Conservation (phyloP, 2,113 vertebrate species). For the Labrus mixtus region DNA sequence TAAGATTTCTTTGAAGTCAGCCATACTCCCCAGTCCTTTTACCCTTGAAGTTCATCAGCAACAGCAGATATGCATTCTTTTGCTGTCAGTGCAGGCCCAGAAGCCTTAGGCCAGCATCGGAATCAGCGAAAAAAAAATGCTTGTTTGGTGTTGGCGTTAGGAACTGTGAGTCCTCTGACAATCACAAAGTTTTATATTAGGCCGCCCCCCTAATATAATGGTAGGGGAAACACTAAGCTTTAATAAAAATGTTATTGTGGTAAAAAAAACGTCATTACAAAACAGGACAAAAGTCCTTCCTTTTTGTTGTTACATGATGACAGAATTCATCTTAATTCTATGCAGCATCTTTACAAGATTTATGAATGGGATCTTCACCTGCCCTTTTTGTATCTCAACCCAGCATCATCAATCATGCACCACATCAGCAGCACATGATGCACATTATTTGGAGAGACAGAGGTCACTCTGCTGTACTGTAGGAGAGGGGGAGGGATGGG, state of each 20-base stretch:
- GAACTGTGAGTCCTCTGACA: slow-evolving; percentile 46
- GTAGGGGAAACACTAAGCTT: too few species aligned
- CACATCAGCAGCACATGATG: slow-evolving; percentile 1
- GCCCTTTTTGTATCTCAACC: slow-evolving; percentile 12
- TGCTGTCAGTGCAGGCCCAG: slow-evolving; percentile 55
- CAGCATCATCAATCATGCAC: slow-evolving; percentile 16
- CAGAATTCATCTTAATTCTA: background rate
- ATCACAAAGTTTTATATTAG: slow-evolving; percentile 3
- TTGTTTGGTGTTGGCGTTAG: slow-evolving; percentile 47
- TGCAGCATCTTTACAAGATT: background rate
- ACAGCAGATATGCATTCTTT: slow-evolving; percentile 61
- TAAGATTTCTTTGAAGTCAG: slow-evolving; percentile 36
- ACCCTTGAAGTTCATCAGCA: slow-evolving; percentile 44
- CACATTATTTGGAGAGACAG: slow-evolving; percentile 19
- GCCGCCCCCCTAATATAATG: too few species aligned
- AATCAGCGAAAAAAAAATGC: slow-evolving; percentile 77
- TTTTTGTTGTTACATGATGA: background rate
- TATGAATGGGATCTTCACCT: slow-evolving; percentile 10
- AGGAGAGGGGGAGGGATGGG: background rate
- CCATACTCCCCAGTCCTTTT: background rate
- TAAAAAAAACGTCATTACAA: background rate
- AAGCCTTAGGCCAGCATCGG: slow-evolving; percentile 51
- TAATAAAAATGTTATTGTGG: too few species aligned
- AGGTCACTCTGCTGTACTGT: slow-evolving; percentile 7
- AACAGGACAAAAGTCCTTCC: background rate